A percentile compares a stretch with the other conserved stretches of the same genome.
Conservation (phyloP, 2,888 invertebrate species). For the Monochamus alternatus region DNA sequence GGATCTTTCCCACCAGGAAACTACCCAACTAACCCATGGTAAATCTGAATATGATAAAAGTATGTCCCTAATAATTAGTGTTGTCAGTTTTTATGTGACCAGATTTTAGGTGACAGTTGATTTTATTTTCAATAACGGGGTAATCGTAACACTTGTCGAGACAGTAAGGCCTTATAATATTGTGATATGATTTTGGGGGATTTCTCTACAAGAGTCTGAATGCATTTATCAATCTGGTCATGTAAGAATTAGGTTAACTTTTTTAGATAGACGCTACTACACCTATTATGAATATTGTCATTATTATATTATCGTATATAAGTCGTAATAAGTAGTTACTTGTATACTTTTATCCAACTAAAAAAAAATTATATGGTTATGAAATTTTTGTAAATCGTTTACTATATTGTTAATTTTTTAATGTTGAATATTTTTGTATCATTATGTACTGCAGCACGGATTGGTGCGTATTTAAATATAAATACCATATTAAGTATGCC, state of each 20-base stretch:
- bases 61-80: neutral
- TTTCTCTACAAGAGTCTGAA: neutral
- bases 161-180: conserved; percentile 1
- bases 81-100: conserved; percentile 7
- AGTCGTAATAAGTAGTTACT: conserved; percentile 27
- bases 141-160: neutral
- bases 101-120: neutral
- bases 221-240: conserved; percentile 15
- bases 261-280: neutral
- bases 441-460: conserved; percentile 9
- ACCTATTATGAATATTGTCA: conserved; percentile 8
- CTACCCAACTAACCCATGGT: conserved; percentile 55
- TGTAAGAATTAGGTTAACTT: neutral
- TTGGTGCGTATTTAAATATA: conserved; percentile 20
- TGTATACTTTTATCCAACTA: conserved; percentile 26
- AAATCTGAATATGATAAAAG: conserved; percentile 8
- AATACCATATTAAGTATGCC: conserved; percentile 9
- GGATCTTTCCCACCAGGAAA: conserved; percentile 61
- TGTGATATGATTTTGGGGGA: neutral
- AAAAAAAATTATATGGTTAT: conserved; percentile 9
- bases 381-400: conserved; percentile 21
- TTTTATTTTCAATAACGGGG: neutral
- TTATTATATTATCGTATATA: neutral
- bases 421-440: conserved; percentile 34
- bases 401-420: conserved; percentile 36